Evolutionary conservation across 2,113 vertebrate species (phyloP).

Genomic region (Chiloscyllium plagiosum): DNA sequence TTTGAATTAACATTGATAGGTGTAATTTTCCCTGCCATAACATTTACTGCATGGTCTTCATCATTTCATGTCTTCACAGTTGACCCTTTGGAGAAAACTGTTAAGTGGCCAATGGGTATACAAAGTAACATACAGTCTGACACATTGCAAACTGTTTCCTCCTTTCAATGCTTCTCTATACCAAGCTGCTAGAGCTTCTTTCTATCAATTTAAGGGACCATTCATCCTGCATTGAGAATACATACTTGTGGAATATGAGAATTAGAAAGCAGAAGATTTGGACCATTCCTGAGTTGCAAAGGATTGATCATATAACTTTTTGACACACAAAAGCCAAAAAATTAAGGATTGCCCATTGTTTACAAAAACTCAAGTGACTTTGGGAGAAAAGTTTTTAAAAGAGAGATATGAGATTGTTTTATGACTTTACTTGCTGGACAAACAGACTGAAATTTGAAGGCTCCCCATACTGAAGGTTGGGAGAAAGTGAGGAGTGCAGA

Average conservation of each 20-base stretch:
- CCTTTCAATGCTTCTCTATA: background rate
- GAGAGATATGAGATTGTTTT: no score
- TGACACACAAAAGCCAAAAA: no score
- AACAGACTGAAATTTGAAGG: no score
- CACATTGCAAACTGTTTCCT: background rate
- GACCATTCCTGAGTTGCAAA: no score
- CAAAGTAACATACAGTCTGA: background rate
- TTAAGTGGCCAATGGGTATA: background rate
- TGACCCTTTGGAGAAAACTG: background rate
- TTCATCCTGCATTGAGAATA: background rate
- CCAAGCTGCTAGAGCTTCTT: background rate
- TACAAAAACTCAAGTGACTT: no score
- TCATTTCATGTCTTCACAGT: background rate
- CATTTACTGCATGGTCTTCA: background rate
- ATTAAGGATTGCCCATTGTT: no score
- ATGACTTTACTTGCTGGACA: no score
- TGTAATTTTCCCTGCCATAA: background rate
- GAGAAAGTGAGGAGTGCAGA: no score
- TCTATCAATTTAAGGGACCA: background rate
- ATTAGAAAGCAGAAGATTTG: no score
- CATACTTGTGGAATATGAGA: background rate
- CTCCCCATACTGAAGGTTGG: no score
- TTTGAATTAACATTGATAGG: background rate
- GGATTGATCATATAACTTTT: no score
- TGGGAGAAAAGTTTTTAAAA: no score